A percentile compares a stretch with the other conserved stretches of the same genome.
Evolutionary conservation across 2,113 vertebrate species (phyloP).

Genomic region (Corythaeola cristata): DNA sequence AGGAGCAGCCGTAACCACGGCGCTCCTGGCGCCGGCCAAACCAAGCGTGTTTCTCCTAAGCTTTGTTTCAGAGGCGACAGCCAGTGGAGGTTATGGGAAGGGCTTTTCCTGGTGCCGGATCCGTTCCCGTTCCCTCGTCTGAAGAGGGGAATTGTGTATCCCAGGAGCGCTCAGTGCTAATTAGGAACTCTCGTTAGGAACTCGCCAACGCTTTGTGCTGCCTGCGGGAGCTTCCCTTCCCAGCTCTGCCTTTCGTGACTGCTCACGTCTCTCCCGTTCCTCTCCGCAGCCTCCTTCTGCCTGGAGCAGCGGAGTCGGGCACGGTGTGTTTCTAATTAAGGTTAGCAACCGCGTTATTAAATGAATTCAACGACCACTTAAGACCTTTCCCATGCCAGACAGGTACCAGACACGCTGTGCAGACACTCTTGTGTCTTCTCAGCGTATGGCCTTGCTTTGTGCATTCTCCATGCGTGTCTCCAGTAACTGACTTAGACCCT

Average conservation of each 20-base stretch:
- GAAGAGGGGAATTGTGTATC: not conserved
- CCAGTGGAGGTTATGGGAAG: not conserved
- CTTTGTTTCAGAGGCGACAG: not conserved
- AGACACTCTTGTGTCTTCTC: not conserved
- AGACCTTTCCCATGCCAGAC: not conserved
- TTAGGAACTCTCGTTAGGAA: not conserved
- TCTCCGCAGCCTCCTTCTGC: not conserved
- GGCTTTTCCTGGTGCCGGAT: not conserved
- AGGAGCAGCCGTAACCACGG: not conserved
- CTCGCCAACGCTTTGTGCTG: not conserved
- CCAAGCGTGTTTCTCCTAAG: not conserved
- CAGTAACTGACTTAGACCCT: not conserved
- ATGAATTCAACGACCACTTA: not conserved
- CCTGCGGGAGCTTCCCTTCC: not conserved
- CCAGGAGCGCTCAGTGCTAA: not conserved
- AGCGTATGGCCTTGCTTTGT: not conserved
- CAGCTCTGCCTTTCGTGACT: not conserved
- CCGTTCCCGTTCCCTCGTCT: rapidly evolving
- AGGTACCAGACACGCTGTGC: not conserved
- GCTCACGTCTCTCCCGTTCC: not conserved
- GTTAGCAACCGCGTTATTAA: not conserved
- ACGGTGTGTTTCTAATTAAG: not conserved
- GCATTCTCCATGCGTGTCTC: not conserved
- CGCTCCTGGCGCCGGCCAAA: not conserved
- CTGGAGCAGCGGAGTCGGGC: not conserved